Conservation (phyloP, 2,888 invertebrate species). For the Hypomecis punctinalis region DNA sequence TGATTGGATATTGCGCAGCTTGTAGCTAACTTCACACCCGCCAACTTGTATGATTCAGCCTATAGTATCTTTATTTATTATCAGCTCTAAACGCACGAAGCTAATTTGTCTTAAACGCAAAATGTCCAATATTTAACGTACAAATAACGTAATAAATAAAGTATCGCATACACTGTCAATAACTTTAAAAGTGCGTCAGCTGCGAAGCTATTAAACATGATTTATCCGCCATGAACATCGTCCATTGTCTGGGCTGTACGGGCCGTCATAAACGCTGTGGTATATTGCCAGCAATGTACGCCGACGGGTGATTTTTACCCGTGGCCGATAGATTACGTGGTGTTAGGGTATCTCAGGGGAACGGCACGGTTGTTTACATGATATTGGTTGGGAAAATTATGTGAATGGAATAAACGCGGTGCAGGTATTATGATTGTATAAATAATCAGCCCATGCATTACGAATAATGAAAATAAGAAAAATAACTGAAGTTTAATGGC, state of each 20-base stretch:
- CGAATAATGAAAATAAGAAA: slow-evolving; percentile 7
- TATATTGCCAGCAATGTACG: slow-evolving; percentile 61
- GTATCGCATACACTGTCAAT: slow-evolving; percentile 61
- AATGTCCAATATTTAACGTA: slow-evolving; percentile 29
- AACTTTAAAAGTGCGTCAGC: slow-evolving; percentile 68
- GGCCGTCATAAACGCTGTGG: slow-evolving; percentile 49
- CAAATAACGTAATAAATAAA: slow-evolving; percentile 45
- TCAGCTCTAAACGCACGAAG: slow-evolving; percentile 4
- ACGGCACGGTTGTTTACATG: slow-evolving; percentile 44
- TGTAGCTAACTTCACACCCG: no score
- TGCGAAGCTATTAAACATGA: slow-evolving; percentile 63
- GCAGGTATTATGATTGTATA: slow-evolving; percentile 32
- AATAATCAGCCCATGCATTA: slow-evolving; percentile 17
- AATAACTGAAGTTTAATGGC: neutral
- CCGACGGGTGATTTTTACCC: slow-evolving; percentile 58
- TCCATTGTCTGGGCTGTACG: slow-evolving; percentile 68
- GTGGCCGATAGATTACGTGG: slow-evolving; percentile 55
- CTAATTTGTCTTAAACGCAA: slow-evolving; percentile 35
- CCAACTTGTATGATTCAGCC: no score
- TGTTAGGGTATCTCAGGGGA: slow-evolving; percentile 51
- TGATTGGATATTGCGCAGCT: no score
- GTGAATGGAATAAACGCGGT: slow-evolving; percentile 31
- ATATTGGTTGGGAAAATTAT: slow-evolving; percentile 44
- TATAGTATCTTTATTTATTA: no score
- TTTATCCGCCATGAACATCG: slow-evolving; percentile 61